phyloP scores from a whole-genome alignment of 1,140 invertebrate species.

The Lethrus apterus region DNA sequence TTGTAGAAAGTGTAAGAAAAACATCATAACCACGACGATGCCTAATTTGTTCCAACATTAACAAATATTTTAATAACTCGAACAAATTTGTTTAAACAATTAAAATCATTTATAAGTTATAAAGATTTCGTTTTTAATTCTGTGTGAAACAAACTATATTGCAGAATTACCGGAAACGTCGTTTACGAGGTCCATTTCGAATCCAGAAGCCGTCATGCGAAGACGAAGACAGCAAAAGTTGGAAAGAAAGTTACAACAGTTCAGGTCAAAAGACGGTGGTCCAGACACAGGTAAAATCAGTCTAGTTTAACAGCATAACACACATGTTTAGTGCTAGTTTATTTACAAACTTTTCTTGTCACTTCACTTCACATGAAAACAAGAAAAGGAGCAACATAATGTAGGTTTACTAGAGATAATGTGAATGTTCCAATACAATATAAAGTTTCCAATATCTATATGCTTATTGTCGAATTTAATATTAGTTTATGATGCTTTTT shows the following conservation, averaged over 20 bases:
- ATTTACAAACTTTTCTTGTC: not conserved
- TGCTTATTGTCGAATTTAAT: no score
- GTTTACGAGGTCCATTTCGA: slow-evolving; percentile 97
- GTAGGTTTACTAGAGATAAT: no score
- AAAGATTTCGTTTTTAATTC: not conserved
- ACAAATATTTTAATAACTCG: no score
- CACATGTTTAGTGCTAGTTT: not conserved
- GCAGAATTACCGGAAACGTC: slow-evolving; percentile 93
- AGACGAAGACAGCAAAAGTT: slow-evolving; percentile 93
- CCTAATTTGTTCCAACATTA: no score
- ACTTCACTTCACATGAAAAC: no score
- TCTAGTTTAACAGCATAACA: not conserved
- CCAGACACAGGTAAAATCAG: slow-evolving; percentile 61
- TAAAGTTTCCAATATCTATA: no score
- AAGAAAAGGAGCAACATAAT: no score
- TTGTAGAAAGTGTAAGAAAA: slow-evolving; percentile 11
- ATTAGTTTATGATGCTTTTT: no score
- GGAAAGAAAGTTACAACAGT: slow-evolving; percentile 94
- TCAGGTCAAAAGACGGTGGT: slow-evolving; percentile 86
- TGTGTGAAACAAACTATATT: slow-evolving; percentile 18
- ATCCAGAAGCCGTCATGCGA: slow-evolving; percentile 98
- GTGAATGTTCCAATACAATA: no score
- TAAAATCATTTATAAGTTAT: not conserved
- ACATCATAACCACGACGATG: no score
- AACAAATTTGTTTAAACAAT: not conserved